phyloP scores from a whole-genome alignment of 2,888 invertebrate genomes.

The Lycophotia porphyrea region DNA sequence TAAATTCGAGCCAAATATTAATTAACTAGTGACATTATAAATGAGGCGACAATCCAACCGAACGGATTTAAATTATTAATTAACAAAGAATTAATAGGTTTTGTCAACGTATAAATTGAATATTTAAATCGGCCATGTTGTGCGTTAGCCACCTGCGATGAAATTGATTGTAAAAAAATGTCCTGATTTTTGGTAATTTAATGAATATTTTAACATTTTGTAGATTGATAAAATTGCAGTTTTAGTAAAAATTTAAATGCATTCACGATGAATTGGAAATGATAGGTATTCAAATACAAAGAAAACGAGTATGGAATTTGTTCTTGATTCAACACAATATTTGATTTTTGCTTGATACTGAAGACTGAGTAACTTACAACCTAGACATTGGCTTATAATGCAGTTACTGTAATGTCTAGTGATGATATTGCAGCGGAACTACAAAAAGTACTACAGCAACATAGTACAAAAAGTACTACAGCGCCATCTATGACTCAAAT shows the following conservation, averaged over 20 bases:
- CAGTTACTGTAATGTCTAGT: not conserved
- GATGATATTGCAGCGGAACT: too few species aligned
- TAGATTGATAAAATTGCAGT: not conserved
- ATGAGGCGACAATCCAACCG: constrained; percentile 43
- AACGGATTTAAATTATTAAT: constrained; percentile 63
- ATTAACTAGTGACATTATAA: constrained; percentile 55
- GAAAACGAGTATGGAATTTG: too few species aligned
- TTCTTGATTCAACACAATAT: not conserved
- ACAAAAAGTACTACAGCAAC: too few species aligned
- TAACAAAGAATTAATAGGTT: constrained; percentile 66
- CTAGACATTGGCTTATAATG: not conserved
- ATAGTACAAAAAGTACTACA: too few species aligned
- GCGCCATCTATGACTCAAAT: too few species aligned
- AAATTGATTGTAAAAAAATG: constrained; percentile 40
- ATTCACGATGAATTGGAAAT: not conserved
- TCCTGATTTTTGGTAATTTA: constrained; percentile 45
- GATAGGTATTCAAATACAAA: not conserved
- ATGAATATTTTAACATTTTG: constrained; percentile 34
- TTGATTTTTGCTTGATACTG: not conserved
- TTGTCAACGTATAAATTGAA: constrained; percentile 65
- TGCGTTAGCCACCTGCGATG: constrained; percentile 27
- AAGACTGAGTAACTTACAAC: not conserved
- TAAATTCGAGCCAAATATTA: constrained; percentile 34
- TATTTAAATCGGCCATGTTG: constrained; percentile 56
- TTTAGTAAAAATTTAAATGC: not conserved